phyloP scores from a whole-genome alignment of 2,113 vertebrate genomes.

The Epinephelus lanceolatus region DNA sequence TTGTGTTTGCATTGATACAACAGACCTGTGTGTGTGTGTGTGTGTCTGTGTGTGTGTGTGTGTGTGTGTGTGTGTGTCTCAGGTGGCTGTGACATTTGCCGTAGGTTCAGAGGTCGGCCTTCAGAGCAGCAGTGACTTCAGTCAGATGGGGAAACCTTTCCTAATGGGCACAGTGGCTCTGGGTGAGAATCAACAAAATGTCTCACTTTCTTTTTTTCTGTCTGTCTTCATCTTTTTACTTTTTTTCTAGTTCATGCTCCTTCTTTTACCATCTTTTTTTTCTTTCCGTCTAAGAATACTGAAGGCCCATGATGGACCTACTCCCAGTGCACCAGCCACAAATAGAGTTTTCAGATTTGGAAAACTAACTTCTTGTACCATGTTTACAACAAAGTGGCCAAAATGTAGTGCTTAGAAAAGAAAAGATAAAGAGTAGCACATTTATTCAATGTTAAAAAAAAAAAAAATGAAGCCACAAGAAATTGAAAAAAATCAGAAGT shows the following conservation, averaged over 20 bases:
- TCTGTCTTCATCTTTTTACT: slow-evolving; percentile 26
- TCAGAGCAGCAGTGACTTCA: slow-evolving; percentile 83
- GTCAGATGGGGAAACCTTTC: slow-evolving; percentile 83
- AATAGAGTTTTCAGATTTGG: background rate
- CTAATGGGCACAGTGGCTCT: slow-evolving; percentile 84
- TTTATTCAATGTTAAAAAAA: background rate
- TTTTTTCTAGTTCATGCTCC: background rate
- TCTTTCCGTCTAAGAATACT: background rate
- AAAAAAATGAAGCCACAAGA: background rate
- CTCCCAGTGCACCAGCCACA: background rate
- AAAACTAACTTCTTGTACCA: background rate
- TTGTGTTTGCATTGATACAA: background rate
- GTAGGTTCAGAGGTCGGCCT: slow-evolving; percentile 85
- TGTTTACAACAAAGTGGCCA: background rate
- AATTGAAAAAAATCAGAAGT: too few species aligned
- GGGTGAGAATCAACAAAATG: slow-evolving; percentile 65
- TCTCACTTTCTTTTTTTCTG: slow-evolving; percentile 11
- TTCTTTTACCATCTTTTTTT: background rate
- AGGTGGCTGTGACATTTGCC: slow-evolving; percentile 85
- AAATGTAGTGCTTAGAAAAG: background rate
- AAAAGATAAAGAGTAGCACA: background rate
- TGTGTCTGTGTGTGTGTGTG: slow-evolving; percentile 34
- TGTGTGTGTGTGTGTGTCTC: slow-evolving; percentile 52
- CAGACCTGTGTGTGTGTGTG: slow-evolving; percentile 21
- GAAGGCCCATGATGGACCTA: background rate